Percentiles rank a stretch among this genome's conserved stretches.
phyloP scores from a whole-genome alignment of 2,113 vertebrate species.

The Desmodus rotundus region DNA sequence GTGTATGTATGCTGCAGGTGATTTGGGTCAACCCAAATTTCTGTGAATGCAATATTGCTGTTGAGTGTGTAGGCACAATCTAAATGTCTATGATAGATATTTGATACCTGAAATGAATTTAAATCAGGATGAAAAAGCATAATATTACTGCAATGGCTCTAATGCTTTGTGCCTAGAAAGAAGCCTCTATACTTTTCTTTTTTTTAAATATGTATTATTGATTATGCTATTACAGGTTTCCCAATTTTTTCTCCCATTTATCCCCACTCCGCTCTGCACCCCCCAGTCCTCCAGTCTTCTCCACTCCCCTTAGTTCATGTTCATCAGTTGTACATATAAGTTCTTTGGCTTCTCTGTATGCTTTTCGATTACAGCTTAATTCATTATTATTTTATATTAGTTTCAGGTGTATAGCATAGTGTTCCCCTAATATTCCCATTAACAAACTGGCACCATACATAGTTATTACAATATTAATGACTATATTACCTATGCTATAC shows the following conservation, averaged over 20 bases:
- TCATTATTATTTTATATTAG: too few relatives aligned
- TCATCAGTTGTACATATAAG: too few relatives aligned
- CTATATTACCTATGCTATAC: neutral
- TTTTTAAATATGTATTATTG: too few relatives aligned
- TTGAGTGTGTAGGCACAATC: neutral
- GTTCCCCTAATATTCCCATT: neutral
- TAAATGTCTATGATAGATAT: neutral
- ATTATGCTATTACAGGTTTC: too few relatives aligned
- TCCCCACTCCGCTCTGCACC: too few relatives aligned
- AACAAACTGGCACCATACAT: neutral
- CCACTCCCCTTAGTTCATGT: too few relatives aligned
- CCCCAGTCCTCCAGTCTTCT: too few relatives aligned
- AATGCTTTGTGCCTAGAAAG: neutral
- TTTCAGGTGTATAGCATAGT: neutral
- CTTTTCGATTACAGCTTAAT: neutral
- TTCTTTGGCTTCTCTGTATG: too few relatives aligned
- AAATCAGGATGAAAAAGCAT: slow-evolving; percentile 5
- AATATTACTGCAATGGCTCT: neutral
- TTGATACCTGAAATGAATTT: slow-evolving; percentile 38
- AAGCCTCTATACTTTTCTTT: neutral
- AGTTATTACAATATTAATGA: neutral
- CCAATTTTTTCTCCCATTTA: too few relatives aligned
- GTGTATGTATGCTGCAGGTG: neutral
- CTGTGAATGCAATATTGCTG: neutral
- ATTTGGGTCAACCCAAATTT: neutral